Base-by-base conservation (phyloP, 2,113 vertebrate species). In the Leptocoma aspasia region DNA sequence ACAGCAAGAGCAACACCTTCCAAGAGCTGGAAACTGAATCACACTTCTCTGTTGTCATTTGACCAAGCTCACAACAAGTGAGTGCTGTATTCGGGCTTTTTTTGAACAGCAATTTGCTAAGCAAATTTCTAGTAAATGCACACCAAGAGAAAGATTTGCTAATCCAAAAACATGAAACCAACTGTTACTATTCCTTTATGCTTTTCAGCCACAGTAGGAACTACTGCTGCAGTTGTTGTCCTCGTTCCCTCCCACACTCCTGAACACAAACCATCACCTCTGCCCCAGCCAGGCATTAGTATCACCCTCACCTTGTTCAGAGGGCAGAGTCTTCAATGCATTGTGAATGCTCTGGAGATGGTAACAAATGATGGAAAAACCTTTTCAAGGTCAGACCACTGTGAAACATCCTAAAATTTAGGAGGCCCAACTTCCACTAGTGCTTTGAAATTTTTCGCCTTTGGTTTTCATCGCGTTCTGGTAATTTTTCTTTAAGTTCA, bases 401-500 rank as follows among this genome's bases (percentile, higher is more conserved):
- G 11, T 31, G 24, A 71, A 35, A 69, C 41, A 72, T 7, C 14
- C 11, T 39, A 15, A 73, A 61, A 71, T 52, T 64, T 7, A 27
- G 23, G 49, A 78, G 22, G 24, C 7, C 3, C 13, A 61, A 22
- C 26, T 71, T 86, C 35, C 27, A 80, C 22, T 15, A 11, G 11
- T 3, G 22, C 17, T 72, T n/a, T 72, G 24, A 50, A 68, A 76
- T 42, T 35, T 8, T 64, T 22, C 23, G n/a, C 28, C 59, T 72
- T 10, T 5, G 6, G 9, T 31, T 37, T 39, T 28, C 50, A 17
- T 5, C 1, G 1, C 2, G 0, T 53, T 71, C 26, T 71, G 12
- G n/a, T 63, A 22, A 31, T 49, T 60, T 21, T 54, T 68, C 31
- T 78, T 31, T 15, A 42, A 56, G 21, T 45, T 73, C 12, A 10